Evolutionary conservation across 2,797 vertebrate genomes (phyloP), one percentile per base, ranked within the genome.

Genomic region (Tragopan temminckii): DNA sequence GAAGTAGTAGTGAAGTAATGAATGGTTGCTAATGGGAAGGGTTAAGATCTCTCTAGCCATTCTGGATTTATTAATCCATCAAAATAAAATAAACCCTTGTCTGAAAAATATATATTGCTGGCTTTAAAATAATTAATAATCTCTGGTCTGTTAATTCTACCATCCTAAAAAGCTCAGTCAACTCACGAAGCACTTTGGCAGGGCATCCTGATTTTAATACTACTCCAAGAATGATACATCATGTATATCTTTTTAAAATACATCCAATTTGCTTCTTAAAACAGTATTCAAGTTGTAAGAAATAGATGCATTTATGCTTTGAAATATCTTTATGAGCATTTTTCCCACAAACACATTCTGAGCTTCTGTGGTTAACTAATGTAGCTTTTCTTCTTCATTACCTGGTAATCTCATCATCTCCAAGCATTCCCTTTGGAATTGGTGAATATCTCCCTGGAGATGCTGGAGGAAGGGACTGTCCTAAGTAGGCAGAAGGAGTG

Each of bases 341-440:
- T 63, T 94, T 29, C 27, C 31, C 42, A 69, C 38, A 75, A 68
- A 43, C 16, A 62, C 23, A 55, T 46, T 59, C 13, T 3, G 4
- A 66, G 19, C 15, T 89, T 64, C 35, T 36, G 18, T 45, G n/a
- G 17, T 36, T 71, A 40, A 68, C 7, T 67, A 29, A 4, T 2
- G 45, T 42, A 75, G 62, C 29, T 77, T 70, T 79, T 46, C n/a
- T 25, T 64, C 13, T 45, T 80, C 13, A 59, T 97, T 98, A 99
- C 99, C 99, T 98, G 64, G 98, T 98, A 94, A 99, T 97, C 72
- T 99, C 99, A 42, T 99, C 99, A 40, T 99, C 99, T 96, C 98
- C 98, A 88, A 98, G 97, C 90, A 98, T 96, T 97, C 97, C 98
- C 98, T 99, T 99, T 20, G 98, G 98, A 81, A 98, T 97, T 9